A percentile compares a stretch with the other conserved stretches of the same genome.
Conservation (phyloP, 1,140 invertebrate species). For the Harpegnathos saltator region DNA sequence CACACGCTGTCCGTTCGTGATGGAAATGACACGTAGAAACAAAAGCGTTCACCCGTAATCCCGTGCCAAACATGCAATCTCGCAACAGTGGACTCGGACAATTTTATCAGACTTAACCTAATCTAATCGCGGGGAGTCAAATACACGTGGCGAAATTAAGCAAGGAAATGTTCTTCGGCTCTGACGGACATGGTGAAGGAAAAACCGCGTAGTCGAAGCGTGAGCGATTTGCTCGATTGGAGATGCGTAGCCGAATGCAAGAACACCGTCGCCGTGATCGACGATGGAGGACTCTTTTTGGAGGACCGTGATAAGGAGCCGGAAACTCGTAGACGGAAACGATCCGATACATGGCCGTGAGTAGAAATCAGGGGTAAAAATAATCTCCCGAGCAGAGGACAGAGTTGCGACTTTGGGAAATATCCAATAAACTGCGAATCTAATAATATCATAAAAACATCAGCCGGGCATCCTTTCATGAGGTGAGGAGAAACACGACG, state of each 20-base stretch:
- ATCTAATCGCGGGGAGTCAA: not conserved
- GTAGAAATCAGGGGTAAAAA: conserved; percentile 68
- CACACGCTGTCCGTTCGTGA: no score
- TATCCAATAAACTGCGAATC: not conserved
- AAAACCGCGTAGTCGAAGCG: conserved; percentile 77
- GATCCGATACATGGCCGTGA: conserved; percentile 84
- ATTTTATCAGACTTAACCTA: not conserved
- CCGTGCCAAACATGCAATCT: not conserved
- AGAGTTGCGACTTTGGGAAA: not conserved
- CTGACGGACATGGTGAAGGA: conserved; percentile 76
- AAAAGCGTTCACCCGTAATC: not conserved
- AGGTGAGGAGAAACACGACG: no score
- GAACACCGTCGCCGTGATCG: not conserved
- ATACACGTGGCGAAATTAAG: conserved; percentile 1
- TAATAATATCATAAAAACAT: not conserved
- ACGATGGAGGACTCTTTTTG: conserved; percentile 41
- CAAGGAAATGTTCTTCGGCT: conserved; percentile 52
- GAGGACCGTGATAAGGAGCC: conserved; percentile 72
- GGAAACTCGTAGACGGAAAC: conserved; percentile 78
- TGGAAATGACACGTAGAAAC: not conserved
- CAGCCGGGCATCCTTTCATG: no score
- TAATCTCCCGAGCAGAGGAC: not conserved
- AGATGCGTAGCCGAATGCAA: conserved; percentile 63
- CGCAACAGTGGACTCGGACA: not conserved
- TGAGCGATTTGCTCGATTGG: conserved; percentile 78